Evolutionary conservation across 2,888 invertebrate genomes (phyloP).

Genomic region (Nomada fucata): DNA sequence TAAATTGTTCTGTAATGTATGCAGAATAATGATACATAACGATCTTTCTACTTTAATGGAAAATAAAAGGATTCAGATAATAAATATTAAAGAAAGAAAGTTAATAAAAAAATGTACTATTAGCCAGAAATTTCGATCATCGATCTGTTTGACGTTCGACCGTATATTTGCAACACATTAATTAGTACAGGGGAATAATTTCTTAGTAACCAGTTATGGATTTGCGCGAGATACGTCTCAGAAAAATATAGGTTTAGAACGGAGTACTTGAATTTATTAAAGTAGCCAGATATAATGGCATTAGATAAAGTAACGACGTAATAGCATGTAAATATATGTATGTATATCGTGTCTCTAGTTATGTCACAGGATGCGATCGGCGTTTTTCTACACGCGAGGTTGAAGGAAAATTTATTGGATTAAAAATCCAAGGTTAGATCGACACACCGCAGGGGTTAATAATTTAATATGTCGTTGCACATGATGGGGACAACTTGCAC

Average conservation of each 20-base stretch:
- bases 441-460: conserved; percentile 15
- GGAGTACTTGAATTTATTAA: conserved; percentile 3
- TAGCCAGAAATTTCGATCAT: neutral
- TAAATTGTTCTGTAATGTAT: too few relatives aligned
- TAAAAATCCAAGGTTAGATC: conserved; percentile 52
- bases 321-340: conserved; percentile 11
- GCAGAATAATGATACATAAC: too few relatives aligned
- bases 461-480: neutral
- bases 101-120: too few relatives aligned
- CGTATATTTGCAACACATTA: neutral
- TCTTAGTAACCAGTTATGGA: neutral
- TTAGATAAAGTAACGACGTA: conserved; percentile 35
- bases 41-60: too few relatives aligned
- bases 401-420: conserved; percentile 58
- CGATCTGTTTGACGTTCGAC: neutral
- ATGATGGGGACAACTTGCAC: neutral
- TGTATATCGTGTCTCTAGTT: conserved; percentile 32
- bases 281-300: conserved; percentile 1
- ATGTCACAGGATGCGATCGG: conserved; percentile 43
- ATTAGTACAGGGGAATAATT: neutral
- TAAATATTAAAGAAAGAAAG: too few relatives aligned
- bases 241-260: neutral
- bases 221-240: neutral
- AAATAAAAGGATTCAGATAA: too few relatives aligned
- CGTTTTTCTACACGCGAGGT: conserved; percentile 48